phyloP scores from a whole-genome alignment of 2,113 vertebrate genomes.

The Pterophyllum scalare region DNA sequence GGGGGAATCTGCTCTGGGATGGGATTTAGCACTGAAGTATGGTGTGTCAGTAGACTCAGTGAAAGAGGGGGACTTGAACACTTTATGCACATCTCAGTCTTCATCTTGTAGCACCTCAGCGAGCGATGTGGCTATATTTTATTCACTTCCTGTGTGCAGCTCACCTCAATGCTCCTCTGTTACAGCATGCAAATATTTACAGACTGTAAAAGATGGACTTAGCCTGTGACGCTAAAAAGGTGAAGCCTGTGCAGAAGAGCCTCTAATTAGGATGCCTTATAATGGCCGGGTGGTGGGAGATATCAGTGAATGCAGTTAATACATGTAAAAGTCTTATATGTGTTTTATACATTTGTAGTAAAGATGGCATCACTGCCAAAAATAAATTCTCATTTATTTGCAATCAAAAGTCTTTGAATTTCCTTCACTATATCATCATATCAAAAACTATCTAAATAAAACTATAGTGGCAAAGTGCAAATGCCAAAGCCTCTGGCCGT shows the following conservation, averaged over 20 bases:
- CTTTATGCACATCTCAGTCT: constrained; percentile 12
- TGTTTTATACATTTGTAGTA: no score
- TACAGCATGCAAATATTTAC: background rate
- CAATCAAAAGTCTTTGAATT: no score
- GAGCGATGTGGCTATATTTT: background rate
- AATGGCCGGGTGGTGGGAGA: no score
- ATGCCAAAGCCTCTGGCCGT: no score
- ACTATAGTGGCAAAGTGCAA: no score
- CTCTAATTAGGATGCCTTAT: background rate
- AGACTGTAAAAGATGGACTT: background rate
- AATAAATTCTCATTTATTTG: no score
- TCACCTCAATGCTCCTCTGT: background rate
- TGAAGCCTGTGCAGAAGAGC: background rate
- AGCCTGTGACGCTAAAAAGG: background rate
- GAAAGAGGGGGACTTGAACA: constrained; percentile 15
- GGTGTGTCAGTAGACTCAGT: constrained; percentile 24
- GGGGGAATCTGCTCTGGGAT: constrained; percentile 54
- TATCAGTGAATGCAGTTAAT: no score
- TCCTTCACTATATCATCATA: no score
- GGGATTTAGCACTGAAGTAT: constrained; percentile 44
- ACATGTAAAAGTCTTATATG: no score
- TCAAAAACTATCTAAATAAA: no score
- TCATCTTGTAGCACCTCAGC: background rate
- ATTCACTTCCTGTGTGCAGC: background rate
- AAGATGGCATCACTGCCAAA: no score